phyloP scores from a whole-genome alignment of 2,888 invertebrate genomes.

The Notodromas monacha region DNA sequence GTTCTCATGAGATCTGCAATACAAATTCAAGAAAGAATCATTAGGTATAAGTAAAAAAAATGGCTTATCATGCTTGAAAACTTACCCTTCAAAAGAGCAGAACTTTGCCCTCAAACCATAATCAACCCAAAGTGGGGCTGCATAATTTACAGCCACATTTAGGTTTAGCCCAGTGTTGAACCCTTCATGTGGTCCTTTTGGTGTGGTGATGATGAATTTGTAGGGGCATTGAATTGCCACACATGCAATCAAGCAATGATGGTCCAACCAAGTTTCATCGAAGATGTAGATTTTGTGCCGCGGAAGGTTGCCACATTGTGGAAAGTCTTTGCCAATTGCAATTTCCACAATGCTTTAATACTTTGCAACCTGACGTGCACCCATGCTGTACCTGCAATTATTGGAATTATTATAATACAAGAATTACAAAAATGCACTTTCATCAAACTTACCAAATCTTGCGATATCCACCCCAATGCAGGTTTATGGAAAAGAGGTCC shows the following conservation, averaged over 20 bases:
- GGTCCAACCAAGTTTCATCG: conserved; percentile 4
- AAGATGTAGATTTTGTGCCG: conserved; percentile 1
- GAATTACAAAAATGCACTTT: background rate
- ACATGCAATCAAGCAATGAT: conserved; percentile 1
- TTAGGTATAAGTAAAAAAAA: background rate
- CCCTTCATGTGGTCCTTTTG: conserved; percentile 1
- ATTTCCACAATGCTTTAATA: background rate
- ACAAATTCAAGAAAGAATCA: background rate
- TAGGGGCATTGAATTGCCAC: conserved; percentile 1
- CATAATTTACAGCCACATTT: conserved; percentile 1
- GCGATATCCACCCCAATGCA: conserved; percentile 1
- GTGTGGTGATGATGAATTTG: conserved; percentile 1
- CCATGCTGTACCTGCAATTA: conserved; percentile 2
- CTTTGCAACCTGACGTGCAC: conserved; percentile 1
- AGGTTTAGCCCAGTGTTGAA: conserved; percentile 1
- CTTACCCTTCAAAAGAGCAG: background rate
- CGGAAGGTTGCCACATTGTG: background rate
- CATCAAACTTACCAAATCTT: background rate
- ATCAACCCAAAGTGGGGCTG: background rate
- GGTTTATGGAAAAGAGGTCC: conserved; percentile 1
- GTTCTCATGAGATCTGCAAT: background rate
- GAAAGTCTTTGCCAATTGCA: conserved; percentile 2
- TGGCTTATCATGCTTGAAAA: background rate
- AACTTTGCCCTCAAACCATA: conserved; percentile 1
- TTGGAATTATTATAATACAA: background rate